phyloP scores from a whole-genome alignment of 2,113 vertebrate species.

The Candoia aspera region DNA sequence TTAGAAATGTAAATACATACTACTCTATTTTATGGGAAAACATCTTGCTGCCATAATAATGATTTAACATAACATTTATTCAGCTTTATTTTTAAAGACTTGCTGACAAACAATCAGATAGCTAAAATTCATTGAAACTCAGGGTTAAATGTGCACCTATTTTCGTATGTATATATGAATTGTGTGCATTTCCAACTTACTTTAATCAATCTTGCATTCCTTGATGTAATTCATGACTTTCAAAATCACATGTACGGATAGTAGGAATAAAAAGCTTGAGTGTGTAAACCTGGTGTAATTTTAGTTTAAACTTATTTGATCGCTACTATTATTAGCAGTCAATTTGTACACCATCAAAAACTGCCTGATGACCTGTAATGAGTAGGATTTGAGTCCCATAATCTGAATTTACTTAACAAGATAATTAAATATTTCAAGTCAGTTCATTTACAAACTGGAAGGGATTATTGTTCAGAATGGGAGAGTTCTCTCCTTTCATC shows the following conservation, averaged over 20 bases:
- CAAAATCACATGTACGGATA: background rate
- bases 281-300: conserved; percentile 21
- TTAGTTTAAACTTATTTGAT: conserved; percentile 51
- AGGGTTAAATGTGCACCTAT: background rate
- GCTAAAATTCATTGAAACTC: background rate
- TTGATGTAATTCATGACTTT: background rate
- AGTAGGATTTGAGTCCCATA: conserved; percentile 57
- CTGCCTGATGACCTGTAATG: conserved; percentile 47
- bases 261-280: background rate
- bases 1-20: background rate
- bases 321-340: conserved; percentile 19
- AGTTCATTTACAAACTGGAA: conserved; percentile 60
- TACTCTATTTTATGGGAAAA: background rate
- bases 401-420: conserved; percentile 70
- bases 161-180: background rate
- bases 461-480: conserved; percentile 44
- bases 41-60: background rate
- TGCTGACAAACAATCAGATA: background rate
- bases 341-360: conserved; percentile 38
- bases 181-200: background rate
- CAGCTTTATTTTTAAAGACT: background rate
- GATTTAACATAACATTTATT: background rate
- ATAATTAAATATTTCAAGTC: conserved; percentile 72
- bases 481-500: conserved; percentile 53
- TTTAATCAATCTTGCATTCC: background rate